A percentile compares a stretch with the other conserved stretches of the same genome.
phyloP scores from a whole-genome alignment of 1,140 invertebrate species.

The Lordiphosa stackelbergi region DNA sequence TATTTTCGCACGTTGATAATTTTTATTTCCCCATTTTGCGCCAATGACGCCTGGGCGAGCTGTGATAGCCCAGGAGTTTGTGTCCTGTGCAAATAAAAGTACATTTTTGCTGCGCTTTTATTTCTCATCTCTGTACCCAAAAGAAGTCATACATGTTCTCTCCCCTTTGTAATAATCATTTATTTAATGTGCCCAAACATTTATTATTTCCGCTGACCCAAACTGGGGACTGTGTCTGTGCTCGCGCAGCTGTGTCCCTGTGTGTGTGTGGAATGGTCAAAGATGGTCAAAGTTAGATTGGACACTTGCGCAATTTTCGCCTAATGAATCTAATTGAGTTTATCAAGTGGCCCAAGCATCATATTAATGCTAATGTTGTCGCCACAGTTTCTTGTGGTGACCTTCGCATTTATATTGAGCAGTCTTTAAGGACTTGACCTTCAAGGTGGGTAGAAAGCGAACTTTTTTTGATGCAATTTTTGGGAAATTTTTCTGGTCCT shows the following conservation, averaged over 20 bases:
- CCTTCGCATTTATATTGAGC: conserved; percentile 19
- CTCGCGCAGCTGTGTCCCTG: not conserved
- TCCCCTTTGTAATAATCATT: conserved; percentile 65
- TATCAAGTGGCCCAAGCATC: conserved; percentile 51
- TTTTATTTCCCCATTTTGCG: conserved; percentile 55
- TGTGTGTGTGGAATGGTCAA: not conserved
- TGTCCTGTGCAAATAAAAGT: conserved; percentile 62
- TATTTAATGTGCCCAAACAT: conserved; percentile 66
- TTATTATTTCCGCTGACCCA: conserved; percentile 65
- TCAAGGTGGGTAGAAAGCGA: too few species aligned
- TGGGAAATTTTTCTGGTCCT: too few species aligned
- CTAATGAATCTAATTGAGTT: conserved; percentile 70
- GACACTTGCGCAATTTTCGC: conserved; percentile 62
- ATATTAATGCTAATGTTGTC: conserved; percentile 45
- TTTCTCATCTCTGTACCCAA: conserved; percentile 36
- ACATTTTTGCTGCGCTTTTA: conserved; percentile 59
- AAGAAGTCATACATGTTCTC: conserved; percentile 9
- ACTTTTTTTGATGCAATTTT: too few species aligned
- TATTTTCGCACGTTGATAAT: conserved; percentile 71
- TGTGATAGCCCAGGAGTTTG: conserved; percentile 11
- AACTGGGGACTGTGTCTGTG: conserved; percentile 1
- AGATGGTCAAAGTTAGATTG: conserved; percentile 73
- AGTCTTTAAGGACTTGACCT: conserved; percentile 12
- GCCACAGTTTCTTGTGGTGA: conserved; percentile 13
- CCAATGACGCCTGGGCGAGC: conserved; percentile 8